Evolutionary conservation across 2,113 vertebrate species (phyloP), one percentile per base, ranked within the genome.

Genomic region (Xiphophorus couchianus): DNA sequence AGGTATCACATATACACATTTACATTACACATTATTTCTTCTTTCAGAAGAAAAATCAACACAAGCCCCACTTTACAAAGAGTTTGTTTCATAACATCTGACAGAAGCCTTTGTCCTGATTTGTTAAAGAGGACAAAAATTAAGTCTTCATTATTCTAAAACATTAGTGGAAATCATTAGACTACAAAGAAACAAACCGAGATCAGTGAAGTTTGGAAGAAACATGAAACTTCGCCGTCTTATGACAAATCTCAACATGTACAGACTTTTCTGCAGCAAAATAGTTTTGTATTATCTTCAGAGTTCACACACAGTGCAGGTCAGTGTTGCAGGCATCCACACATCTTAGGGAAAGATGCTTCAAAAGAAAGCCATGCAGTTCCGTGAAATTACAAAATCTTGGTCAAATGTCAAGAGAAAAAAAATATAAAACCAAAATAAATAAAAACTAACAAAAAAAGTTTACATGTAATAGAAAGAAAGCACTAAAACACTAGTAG

Each of bases 21-120:
- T 82, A 94, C 85, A 90, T 9, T 62, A 67, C 61, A 35, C 33
- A 35, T 35, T 35, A 35, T 35, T 35, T 35, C 33, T 35, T 35
- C 33, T 35, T 76, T 48, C 80, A 77, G 65, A 51, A 74, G 83
- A 81, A 71, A 88, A 69, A 84, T 69, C 82, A 83, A 71, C 86
- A 68, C 91, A 85, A 91, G 91, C 91, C 90, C 66, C 80, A 81
- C 80, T 92, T 78, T 84, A 91, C 80, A 89, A 81, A 74, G 42
- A 64, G 31, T 85, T 77, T 71, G 71, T 31, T 67, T 62, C 66
- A 42, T 65, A 66, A 75, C 7, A 48, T 54, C 71, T 30, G 28
- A 71, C 35, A 70, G 61, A 70, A 79, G 69, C 42, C 62, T 73
- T 64, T 54, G 74, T 61, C 42, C 10, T 4, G 1, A 48, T 33